Base-by-base conservation (phyloP, 2,888 invertebrate species). In the Conistra vaccinii region DNA sequence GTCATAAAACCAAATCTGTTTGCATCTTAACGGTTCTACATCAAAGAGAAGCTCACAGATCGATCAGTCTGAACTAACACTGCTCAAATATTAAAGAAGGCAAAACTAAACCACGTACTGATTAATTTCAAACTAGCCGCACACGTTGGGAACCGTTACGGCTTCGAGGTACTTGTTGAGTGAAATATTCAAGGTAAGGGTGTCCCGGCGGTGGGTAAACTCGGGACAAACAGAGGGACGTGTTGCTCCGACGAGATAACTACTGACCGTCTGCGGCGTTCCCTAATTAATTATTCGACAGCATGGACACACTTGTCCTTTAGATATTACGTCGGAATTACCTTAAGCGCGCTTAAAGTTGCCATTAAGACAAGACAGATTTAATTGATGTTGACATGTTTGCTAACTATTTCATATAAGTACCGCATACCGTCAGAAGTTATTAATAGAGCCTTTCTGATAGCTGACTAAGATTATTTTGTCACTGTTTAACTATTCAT, bases 121-220 rank as follows among this genome's bases (percentile, higher is more conserved):
- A 85, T 81, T 87, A 85, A 85, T 89, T 84, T 70, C 70, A 55
- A 85, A 85, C 78, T 80, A 81, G 76, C 70, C 35, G 81, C 72
- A 81, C 80, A 83, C 67, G 77, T 74, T 74, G 77, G 58, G 83
- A 83, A 84, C 81, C 81, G 77, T 78, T 81, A 79, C 77, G 65
- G 74, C 67, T 77, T 58, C 62, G 26, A 53, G 51, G 80, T 80
- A 83, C 84, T 86, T 87, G 85, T 85, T 85, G 84, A 85, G 81
- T 88, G 87, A 89, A 88, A 89, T 88, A 88, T 88, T 89, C 85
- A 88, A 80, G 86, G 83, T 85, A 69, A 81, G 87, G 78, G 71
- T 75, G 68, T 81, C 84, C 85, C 83, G 68, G 67, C 77, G 76
- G 85, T 83, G 78, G 63, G 76, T 81, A 76, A 89, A 84, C 88